Percentiles rank a stretch among this genome's conserved stretches.
These are phyloP conservation scores for Pseudococcus viburni DNA, from an alignment of 2,888 invertebrate species.

Conservation along the genomic window DNA sequence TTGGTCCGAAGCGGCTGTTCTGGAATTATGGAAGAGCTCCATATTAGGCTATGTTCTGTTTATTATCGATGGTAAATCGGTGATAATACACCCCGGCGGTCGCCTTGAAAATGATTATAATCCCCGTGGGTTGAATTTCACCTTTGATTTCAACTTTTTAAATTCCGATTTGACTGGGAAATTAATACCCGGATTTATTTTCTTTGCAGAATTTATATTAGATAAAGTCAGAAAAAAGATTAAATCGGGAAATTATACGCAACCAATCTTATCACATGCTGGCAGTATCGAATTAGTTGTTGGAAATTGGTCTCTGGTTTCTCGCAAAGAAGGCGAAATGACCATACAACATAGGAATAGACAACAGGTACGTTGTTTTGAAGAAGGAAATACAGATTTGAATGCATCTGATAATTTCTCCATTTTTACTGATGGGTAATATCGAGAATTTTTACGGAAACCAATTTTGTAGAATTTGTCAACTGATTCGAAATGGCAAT, in stretches of 20 bases:
- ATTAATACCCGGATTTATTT: conserved; percentile 5
- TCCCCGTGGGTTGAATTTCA: conserved; percentile 79
- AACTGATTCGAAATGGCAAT: no score
- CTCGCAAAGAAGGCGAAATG: conserved; percentile 89
- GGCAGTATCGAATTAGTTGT: conserved; percentile 85
- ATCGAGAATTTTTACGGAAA: no score
- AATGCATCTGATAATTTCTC: no score
- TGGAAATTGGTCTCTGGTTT: conserved; percentile 94
- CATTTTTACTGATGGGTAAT: no score
- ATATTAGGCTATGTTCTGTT: conserved; percentile 99
- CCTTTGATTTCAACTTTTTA: neutral
- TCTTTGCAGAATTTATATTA: conserved; percentile 89
- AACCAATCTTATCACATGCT: conserved; percentile 86
- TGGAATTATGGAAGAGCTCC: conserved; percentile 96
- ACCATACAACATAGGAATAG: conserved; percentile 95
- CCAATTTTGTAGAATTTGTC: no score
- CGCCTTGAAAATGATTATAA: conserved; percentile 97
- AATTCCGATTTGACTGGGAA: neutral
- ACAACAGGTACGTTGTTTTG: conserved; percentile 72
- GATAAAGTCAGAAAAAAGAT: conserved; percentile 90
- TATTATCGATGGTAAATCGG: conserved; percentile 95
- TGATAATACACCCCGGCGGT: conserved; percentile 99
- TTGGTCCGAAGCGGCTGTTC: conserved; percentile 96
- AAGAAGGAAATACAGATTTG: neutral
- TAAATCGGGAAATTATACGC: conserved; percentile 82